Evolutionary conservation across 2,797 vertebrate genomes (phyloP).

Genomic region (Muscicapa comitata): DNA sequence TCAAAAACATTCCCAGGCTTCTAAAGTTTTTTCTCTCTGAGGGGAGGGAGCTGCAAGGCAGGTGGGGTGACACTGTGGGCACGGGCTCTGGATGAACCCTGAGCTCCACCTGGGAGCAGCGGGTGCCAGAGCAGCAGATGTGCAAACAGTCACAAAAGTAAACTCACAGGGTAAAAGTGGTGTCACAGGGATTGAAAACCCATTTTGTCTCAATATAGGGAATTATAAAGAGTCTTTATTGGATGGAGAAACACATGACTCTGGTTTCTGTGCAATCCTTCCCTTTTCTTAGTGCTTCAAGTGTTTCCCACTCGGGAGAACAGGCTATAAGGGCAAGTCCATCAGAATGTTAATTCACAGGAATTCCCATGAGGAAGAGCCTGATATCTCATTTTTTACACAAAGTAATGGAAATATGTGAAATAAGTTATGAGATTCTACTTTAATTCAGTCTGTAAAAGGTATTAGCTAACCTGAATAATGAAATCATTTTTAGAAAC

Average conservation of each 20-base stretch:
- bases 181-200: neutral
- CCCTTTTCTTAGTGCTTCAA: neutral
- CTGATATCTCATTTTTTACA: neutral
- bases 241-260: neutral
- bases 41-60: neutral
- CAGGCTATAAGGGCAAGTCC: neutral
- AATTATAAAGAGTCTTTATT: neutral
- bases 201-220: neutral
- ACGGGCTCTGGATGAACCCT: fast-evolving
- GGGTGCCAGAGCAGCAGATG: neutral
- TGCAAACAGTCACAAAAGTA: neutral
- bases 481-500: neutral
- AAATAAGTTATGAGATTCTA: neutral
- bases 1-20: neutral
- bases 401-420: neutral
- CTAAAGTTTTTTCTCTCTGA: neutral
- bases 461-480: neutral
- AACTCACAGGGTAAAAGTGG: neutral
- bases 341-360: neutral
- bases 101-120: fast-evolving
- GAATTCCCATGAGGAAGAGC: neutral
- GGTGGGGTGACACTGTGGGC: neutral
- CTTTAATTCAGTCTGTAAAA: neutral
- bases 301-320: fast-evolving
- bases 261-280: neutral